Evolutionary conservation across 2,113 vertebrate species (phyloP), one percentile per base, ranked within the genome.

Genomic region (Cercocebus atys): DNA sequence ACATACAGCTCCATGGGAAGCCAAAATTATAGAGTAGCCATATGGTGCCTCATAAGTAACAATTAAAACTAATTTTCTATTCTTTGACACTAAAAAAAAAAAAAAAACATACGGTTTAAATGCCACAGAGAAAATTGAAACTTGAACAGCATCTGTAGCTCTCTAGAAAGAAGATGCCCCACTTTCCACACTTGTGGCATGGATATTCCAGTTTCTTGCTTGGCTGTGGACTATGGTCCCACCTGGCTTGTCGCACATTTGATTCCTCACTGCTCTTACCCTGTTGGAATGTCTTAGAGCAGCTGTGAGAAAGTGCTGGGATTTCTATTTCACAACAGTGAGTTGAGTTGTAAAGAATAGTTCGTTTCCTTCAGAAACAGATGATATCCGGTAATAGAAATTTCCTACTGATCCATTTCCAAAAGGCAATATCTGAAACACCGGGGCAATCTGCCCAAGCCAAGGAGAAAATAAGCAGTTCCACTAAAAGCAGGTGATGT

Each of bases 61-160:
- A 99, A 99, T 99, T 98, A 98, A 97, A 98, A 98, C 98, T 98
- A 98, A 99, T 99, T 99, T 99, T 98, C 98, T 99, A 98, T 98
- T 98, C 98, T 98, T 98, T 93, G 94, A 97, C 92, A 97, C 96
- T 90, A 97, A 97, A 97, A 96, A 96, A 94, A 75, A 94, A 75
- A 95, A 97, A 96, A 94, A 98, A 97, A 97, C 79, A 98, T 90
- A 97, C 20, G 27, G 92, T 61, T 97, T 89, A 95, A 98, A 98
- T 96, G 95, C 96, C 87, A 97, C 25, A 59, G 96, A 98, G 90
- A 92, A 98, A 98, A 98, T 70, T 76, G 97, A 96, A 98, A 97
- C 85, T 97, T 84, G 55, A 92, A 92, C 27, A 96, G 97, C 92
- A 92, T 90, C 96, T 97, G 92, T 64, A 96, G 40, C 68, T 90